Base-by-base conservation (phyloP, 2,113 vertebrate genomes). In the Gopherus flavomarginatus region DNA sequence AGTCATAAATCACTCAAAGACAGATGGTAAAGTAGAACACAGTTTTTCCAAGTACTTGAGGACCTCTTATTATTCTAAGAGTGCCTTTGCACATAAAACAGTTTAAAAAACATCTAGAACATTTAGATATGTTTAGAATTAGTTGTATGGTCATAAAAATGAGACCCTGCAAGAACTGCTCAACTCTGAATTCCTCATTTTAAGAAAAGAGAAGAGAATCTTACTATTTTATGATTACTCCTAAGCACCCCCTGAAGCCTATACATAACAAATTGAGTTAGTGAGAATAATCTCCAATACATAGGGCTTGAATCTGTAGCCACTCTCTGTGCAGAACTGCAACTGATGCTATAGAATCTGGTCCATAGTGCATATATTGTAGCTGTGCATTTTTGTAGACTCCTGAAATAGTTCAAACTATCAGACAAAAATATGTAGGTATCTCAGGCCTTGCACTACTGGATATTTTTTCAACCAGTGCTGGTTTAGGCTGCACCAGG, bases 41-140 rank as follows among this genome's bases (percentile, higher is more conserved):
- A 80, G 62, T 49, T 96, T 96, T 93, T 86, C 78, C 87, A 95
- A 83, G 80, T 83, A 77, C 92, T 94, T 94, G 86, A 94, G 86
- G 50, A 86, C 38, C 53, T 90, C 26, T 50, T 94, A 78, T 85
- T 96, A 94, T 93, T 94, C 82, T 86, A 89, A 86, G 78, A 90
- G 49, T 85, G 35, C 75, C 50, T 88, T 78, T 88, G 26, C 52
- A 77, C 89, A 53, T 87, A 80, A 96, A 0, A 1, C 27, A 49
- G 50, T 94, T 92, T 94, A 93, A 88, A 52, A 83, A 87, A 81
- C 17, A 50, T 35, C 35, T 82, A 38, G 87, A 88, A 65, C 27
- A 16, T 94, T 93, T 93, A 31, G 53, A 42, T 96, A 82, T 80
- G 29, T 53, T 85, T 94, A 75, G 77, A 93, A 90, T 94, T 93